Evolutionary conservation across 2,113 vertebrate species (phyloP).

Genomic region (Catharus fuscescens): DNA sequence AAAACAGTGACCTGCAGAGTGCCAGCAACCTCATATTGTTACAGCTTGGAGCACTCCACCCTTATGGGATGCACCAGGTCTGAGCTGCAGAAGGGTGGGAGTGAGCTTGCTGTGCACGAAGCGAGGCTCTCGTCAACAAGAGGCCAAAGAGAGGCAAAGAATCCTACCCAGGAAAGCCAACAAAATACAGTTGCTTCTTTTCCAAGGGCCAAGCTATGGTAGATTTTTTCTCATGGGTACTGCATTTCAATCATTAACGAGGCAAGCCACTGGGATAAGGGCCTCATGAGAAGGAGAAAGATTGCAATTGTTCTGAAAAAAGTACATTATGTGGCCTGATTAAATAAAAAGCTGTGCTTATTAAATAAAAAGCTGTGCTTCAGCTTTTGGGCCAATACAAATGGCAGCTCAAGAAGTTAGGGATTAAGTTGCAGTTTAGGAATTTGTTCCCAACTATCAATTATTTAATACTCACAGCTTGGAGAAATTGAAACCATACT

Average conservation of each 20-base stretch:
- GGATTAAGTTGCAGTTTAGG: slow-evolving; percentile 11
- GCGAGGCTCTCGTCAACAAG: not conserved
- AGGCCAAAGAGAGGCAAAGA: not conserved
- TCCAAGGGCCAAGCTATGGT: not conserved
- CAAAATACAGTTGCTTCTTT: not conserved
- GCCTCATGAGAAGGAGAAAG: not conserved
- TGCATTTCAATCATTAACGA: not conserved
- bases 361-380: slow-evolving; percentile 28
- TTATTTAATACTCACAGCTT: slow-evolving; percentile 34
- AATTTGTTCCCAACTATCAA: slow-evolving; percentile 21
- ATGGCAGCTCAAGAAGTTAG: not conserved
- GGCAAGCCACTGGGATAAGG: not conserved
- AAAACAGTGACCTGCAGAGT: not conserved
- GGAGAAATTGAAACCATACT: slow-evolving; percentile 17
- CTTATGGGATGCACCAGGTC: not conserved
- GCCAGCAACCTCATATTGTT: not conserved
- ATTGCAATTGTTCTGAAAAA: not conserved
- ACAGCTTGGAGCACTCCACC: slow-evolving; percentile 24
- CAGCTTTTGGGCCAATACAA: not conserved
- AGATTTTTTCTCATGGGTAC: slow-evolving; percentile 30
- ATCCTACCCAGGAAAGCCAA: slow-evolving; percentile 23
- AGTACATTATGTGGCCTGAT: not conserved
- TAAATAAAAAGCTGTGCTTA: slow-evolving; percentile 29
- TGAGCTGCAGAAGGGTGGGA: slow-evolving; percentile 3
- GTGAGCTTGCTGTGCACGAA: not conserved